These are phyloP conservation scores for Lutjanus argentimaculatus DNA, from an alignment of 2,797 vertebrate species.

Conservation along the genomic window DNA sequence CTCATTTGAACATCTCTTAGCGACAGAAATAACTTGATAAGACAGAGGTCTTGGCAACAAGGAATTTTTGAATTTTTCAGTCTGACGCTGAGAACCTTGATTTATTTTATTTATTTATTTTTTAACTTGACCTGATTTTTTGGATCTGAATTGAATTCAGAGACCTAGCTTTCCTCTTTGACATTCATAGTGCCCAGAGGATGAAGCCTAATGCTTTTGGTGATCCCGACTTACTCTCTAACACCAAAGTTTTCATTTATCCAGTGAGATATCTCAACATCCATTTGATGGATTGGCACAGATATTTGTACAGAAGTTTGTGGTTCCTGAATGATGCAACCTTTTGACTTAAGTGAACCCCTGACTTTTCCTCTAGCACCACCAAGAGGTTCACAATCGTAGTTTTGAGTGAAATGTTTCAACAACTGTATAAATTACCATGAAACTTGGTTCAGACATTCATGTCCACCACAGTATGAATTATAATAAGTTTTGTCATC, in stretches of 20 bases:
- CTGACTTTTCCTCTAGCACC: neutral
- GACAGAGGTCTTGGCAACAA: neutral
- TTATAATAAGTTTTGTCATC: too few species aligned
- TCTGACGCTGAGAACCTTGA: neutral
- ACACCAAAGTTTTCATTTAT: too few species aligned
- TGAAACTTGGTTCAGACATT: neutral
- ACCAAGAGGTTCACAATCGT: neutral
- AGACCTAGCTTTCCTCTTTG: too few species aligned
- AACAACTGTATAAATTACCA: neutral
- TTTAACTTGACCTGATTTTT: neutral
- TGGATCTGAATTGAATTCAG: neutral
- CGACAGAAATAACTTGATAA: neutral
- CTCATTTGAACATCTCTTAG: neutral
- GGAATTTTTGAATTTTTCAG: too few species aligned
- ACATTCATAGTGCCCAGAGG: neutral
- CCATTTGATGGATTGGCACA: too few species aligned
- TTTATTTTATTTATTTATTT: neutral
- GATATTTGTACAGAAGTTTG: too few species aligned
- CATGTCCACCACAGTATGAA: neutral
- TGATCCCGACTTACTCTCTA: too few species aligned
- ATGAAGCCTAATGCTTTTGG: too few species aligned
- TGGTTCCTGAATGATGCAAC: too few species aligned
- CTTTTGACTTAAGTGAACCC: too few species aligned
- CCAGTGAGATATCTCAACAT: too few species aligned
- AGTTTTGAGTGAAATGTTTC: neutral